A percentile compares a stretch with the other conserved stretches of the same genome.
Conservation (phyloP, 2,113 vertebrate genomes). For the Pseudois nayaur region DNA sequence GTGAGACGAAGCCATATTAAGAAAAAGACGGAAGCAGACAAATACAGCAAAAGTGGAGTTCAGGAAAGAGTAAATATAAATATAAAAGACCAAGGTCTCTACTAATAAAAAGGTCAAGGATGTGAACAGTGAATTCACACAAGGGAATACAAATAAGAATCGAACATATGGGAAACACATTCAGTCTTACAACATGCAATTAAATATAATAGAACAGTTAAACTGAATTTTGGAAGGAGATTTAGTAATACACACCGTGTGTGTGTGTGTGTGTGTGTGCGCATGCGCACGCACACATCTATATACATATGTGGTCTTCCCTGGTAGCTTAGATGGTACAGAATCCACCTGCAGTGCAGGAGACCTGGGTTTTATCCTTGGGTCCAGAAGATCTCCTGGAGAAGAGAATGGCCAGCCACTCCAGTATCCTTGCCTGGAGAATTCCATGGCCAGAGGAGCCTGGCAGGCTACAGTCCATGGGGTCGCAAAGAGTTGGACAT, state of each 20-base stretch:
- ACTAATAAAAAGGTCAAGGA: background rate
- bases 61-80: background rate
- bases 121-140: background rate
- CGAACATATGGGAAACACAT: background rate
- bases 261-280: background rate
- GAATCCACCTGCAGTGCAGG: background rate
- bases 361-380: background rate
- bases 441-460: background rate
- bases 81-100: background rate
- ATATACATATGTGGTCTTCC: background rate
- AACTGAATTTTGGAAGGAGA: background rate
- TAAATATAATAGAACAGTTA: background rate
- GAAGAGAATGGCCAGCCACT: background rate
- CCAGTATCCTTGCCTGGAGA: background rate
- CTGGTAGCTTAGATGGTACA: background rate
- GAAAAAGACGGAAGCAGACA: background rate
- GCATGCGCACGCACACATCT: accelerated
- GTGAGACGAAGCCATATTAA: background rate
- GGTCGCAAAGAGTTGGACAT: accelerated
- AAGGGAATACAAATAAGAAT: background rate
- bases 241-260: background rate
- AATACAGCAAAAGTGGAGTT: background rate
- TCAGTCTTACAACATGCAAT: background rate
- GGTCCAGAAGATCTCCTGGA: background rate
- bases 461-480: background rate